Conservation (phyloP, 2,797 vertebrate species). For the Orestias chungarensis region DNA sequence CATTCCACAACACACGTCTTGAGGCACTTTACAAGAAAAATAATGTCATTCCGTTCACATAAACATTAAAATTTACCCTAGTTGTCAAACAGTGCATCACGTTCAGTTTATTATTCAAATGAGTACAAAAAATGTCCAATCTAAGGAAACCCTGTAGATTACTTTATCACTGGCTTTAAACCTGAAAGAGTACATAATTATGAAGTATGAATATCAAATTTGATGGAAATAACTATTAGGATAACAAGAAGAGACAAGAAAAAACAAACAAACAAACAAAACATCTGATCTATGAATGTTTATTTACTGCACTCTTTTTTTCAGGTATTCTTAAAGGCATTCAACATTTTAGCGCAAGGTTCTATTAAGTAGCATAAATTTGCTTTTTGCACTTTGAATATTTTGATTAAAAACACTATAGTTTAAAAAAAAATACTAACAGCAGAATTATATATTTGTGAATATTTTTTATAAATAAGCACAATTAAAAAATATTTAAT, state of each 20-base stretch:
- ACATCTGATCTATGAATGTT: too few relatives aligned
- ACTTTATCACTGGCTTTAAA: too few relatives aligned
- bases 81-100: too few relatives aligned
- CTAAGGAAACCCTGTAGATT: too few relatives aligned
- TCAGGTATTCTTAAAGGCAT: not conserved
- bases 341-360: not conserved
- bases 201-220: not conserved
- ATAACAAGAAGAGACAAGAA: not conserved
- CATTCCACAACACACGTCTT: constrained; percentile 11
- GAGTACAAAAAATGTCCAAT: too few relatives aligned
- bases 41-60: constrained; percentile 48
- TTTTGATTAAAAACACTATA: not conserved
- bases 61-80: too few relatives aligned
- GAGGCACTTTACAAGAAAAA: constrained; percentile 33
- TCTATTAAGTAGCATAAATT: not conserved
- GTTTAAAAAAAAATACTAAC: too few relatives aligned
- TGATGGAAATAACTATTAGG: not conserved
- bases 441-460: not conserved
- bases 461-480: not conserved
- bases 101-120: too few relatives aligned
- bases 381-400: not conserved
- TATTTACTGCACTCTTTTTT: not conserved
- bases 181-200: not conserved
- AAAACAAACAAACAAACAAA: too few relatives aligned
- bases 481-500: too few relatives aligned